Percentiles rank a stretch among this genome's conserved stretches.
phyloP scores from a whole-genome alignment of 2,797 vertebrate genomes.

The Pipistrellus pipistrellus region DNA sequence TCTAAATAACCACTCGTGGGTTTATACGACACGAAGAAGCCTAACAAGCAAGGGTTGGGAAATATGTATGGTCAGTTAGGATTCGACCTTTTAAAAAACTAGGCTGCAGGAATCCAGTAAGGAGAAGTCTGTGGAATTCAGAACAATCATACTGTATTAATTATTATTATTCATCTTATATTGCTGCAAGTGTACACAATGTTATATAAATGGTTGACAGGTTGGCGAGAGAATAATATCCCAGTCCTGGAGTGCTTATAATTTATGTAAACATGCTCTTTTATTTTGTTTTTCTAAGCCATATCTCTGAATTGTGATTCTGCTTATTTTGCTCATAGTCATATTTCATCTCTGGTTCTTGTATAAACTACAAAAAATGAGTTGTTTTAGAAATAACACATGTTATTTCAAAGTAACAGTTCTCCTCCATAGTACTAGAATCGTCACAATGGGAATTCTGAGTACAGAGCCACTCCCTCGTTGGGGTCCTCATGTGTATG shows the following conservation, averaged over 20 bases:
- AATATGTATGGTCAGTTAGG: conserved; percentile 62
- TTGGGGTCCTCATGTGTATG: neutral
- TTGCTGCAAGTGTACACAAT: conserved; percentile 72
- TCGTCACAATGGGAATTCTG: conserved; percentile 23
- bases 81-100: conserved; percentile 58
- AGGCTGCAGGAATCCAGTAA: conserved; percentile 18
- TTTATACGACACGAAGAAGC: conserved; percentile 61
- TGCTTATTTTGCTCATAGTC: conserved; percentile 62
- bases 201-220: conserved; percentile 67
- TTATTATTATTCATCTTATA: conserved; percentile 75
- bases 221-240: conserved; percentile 76
- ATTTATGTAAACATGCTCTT: conserved; percentile 80
- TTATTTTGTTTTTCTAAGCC: conserved; percentile 71
- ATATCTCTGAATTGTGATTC: conserved; percentile 71
- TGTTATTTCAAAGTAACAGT: conserved; percentile 62
- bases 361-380: conserved; percentile 72
- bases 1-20: conserved; percentile 64
- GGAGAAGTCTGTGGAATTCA: conserved; percentile 31
- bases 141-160: conserved; percentile 11
- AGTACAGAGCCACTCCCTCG: neutral
- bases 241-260: conserved; percentile 71
- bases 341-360: conserved; percentile 63
- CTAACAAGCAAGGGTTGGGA: conserved; percentile 32
- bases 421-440: conserved; percentile 14
- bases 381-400: conserved; percentile 62